Conservation (phyloP, 2,113 vertebrate species). For the Oriolus oriolus region DNA sequence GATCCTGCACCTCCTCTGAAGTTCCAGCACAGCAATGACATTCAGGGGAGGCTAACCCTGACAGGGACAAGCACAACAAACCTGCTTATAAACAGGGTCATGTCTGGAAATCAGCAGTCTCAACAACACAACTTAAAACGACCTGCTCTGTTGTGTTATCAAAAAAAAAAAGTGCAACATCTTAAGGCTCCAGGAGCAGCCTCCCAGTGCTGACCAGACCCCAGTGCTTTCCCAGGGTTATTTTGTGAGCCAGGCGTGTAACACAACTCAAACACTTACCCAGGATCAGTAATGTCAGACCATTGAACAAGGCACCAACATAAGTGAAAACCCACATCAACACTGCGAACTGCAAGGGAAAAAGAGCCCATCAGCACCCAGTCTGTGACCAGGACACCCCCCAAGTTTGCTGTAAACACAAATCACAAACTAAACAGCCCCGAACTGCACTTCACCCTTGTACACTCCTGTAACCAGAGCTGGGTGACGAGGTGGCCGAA, state of each 20-base stretch:
- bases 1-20: background rate
- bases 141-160: background rate
- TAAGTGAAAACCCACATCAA: constrained; percentile 98
- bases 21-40: background rate
- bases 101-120: background rate
- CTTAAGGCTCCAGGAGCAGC: background rate
- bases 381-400: background rate
- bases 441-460: background rate
- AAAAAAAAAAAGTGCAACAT: too few species aligned
- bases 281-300: constrained; percentile 92
- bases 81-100: fast-evolving
- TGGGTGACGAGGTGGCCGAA: background rate
- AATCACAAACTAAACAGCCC: background rate
- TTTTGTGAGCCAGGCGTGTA: background rate
- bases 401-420: background rate
- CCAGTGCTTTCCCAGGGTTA: background rate
- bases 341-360: constrained; percentile 83
- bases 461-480: background rate
- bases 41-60: background rate
- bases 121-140: background rate
- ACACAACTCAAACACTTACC: constrained; percentile 75
- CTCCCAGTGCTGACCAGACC: background rate
- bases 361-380: background rate
- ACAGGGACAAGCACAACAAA: background rate
- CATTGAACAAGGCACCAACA: constrained; percentile 96